Conservation (phyloP, 1,140 invertebrate species). For the Mamestra configurata region DNA sequence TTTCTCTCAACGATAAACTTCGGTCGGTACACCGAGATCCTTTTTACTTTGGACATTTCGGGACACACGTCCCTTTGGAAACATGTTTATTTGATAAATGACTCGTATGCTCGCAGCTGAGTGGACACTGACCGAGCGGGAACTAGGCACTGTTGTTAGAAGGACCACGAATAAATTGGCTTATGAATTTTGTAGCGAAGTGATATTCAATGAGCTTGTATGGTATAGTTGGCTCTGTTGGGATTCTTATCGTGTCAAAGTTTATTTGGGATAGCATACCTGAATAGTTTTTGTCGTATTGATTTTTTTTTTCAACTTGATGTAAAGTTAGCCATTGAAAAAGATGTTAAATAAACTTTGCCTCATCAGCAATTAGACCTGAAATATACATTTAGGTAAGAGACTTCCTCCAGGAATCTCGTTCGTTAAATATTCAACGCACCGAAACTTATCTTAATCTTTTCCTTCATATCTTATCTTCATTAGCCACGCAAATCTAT, state of each 20-base stretch:
- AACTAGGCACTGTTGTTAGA: conserved; percentile 33
- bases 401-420: not conserved
- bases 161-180: conserved; percentile 33
- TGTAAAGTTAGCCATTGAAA: not conserved
- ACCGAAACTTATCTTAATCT: conserved; percentile 32
- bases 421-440: conserved; percentile 23
- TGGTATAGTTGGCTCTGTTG: not conserved
- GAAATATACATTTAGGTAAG: not conserved
- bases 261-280: not conserved
- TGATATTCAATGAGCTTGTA: conserved; percentile 35
- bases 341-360: not conserved
- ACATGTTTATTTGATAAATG: conserved; percentile 52
- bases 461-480: conserved; percentile 25
- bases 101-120: conserved; percentile 15
- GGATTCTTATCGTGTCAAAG: not conserved
- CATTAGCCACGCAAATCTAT: conserved; percentile 34
- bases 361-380: not conserved
- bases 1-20: conserved; percentile 31
- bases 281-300: not conserved
- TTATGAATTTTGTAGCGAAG: conserved; percentile 38
- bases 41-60: conserved; percentile 40
- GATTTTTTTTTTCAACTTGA: not conserved
- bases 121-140: conserved; percentile 30
- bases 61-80: conserved; percentile 28
- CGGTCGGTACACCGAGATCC: conserved; percentile 16